These are phyloP conservation scores for Muntiacus reevesi DNA, from an alignment of 2,113 vertebrate genomes.

Conservation along the genomic window DNA sequence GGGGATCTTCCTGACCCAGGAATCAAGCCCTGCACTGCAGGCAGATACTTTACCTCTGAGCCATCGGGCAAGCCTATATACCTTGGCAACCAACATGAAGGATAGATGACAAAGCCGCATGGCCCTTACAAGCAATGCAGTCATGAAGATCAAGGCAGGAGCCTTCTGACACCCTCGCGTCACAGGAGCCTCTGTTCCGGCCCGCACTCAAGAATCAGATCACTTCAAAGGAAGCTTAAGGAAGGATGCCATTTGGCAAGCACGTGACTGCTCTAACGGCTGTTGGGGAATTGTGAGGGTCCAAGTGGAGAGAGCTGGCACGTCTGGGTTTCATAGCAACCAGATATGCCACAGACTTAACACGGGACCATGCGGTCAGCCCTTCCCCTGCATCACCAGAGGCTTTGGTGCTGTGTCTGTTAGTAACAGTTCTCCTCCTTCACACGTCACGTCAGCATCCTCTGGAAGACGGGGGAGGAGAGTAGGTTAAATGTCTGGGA, in stretches of 20 bases:
- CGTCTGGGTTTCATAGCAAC: slow-evolving; percentile 24
- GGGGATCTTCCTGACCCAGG: background rate
- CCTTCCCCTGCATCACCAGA: background rate
- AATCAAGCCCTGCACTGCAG: background rate
- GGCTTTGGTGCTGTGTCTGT: background rate
- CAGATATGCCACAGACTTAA: background rate
- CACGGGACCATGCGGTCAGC: background rate
- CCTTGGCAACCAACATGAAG: background rate
- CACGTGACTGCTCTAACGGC: background rate
- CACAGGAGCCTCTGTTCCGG: background rate
- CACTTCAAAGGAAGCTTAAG: background rate
- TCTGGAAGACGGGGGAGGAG: background rate
- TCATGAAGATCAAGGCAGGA: background rate
- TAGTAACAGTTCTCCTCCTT: background rate
- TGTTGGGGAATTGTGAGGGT: background rate
- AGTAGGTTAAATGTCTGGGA: background rate
- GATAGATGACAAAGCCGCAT: background rate
- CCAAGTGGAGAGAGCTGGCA: background rate
- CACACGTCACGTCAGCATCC: background rate
- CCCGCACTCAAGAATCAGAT: background rate
- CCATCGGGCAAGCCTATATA: background rate
- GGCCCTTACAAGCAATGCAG: background rate
- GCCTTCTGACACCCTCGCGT: background rate
- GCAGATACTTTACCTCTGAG: background rate
- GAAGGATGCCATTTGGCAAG: background rate